A percentile compares a stretch with the other conserved stretches of the same genome.
Conservation (phyloP, 2,797 vertebrate genomes). For the Phoeniculus purpureus region DNA sequence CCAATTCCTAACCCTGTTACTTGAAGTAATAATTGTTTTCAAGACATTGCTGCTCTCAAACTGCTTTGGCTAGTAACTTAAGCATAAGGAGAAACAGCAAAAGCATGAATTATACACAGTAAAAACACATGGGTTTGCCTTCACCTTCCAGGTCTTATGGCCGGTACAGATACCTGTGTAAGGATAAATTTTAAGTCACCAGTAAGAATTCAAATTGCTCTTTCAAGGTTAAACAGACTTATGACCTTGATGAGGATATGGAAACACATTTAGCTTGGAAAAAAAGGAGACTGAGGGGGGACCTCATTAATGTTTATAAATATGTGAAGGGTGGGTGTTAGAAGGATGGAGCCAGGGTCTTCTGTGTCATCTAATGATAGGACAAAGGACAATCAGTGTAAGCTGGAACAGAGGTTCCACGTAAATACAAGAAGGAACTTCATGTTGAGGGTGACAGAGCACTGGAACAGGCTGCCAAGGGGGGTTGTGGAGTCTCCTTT, state of each 20-base stretch:
- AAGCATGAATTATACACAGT: not conserved
- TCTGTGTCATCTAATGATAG: too few relatives aligned
- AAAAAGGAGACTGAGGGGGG: too few relatives aligned
- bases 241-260: not conserved
- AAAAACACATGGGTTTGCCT: accelerated
- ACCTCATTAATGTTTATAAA: too few relatives aligned
- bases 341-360: too few relatives aligned
- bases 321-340: too few relatives aligned
- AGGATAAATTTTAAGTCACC: not conserved
- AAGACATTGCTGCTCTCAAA: not conserved
- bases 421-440: too few relatives aligned
- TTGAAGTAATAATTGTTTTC: not conserved
- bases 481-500: too few relatives aligned
- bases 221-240: not conserved
- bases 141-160: not conserved
- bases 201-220: not conserved
- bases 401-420: too few relatives aligned
- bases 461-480: too few relatives aligned
- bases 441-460: too few relatives aligned
- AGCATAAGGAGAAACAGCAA: not conserved
- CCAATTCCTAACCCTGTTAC: not conserved
- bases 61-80: not conserved
- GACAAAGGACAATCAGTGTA: too few relatives aligned
- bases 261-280: too few relatives aligned
- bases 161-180: accelerated